phyloP scores from a whole-genome alignment of 2,113 vertebrate species.

The Collichthys lucidus region DNA sequence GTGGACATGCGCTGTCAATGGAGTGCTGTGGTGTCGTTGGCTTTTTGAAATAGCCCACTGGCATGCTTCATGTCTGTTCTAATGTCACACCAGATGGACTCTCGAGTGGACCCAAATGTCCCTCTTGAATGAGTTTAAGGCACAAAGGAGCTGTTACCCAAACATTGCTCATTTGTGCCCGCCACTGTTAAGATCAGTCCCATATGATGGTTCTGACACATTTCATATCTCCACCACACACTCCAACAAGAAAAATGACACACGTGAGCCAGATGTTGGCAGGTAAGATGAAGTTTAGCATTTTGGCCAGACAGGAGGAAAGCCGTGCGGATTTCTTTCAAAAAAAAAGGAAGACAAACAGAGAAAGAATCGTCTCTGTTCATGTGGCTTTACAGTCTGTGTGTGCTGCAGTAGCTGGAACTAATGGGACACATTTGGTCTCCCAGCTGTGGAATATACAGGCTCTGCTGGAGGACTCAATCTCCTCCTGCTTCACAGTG shows the following conservation, averaged over 20 bases:
- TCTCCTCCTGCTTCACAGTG: too few relatives aligned
- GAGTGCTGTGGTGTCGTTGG: not conserved
- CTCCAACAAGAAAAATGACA: not conserved
- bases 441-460: too few relatives aligned
- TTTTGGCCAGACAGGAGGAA: slow-evolving; percentile 31
- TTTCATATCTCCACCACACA: not conserved
- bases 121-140: not conserved
- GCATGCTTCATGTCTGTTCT: not conserved
- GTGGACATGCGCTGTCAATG: not conserved
- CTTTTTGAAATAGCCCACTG: not conserved
- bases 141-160: not conserved
- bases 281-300: slow-evolving; percentile 2
- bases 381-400: not conserved
- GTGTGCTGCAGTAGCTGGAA: too few relatives aligned
- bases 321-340: slow-evolving; percentile 1
- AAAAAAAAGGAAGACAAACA: not conserved
- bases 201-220: not conserved
- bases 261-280: not conserved
- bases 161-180: not conserved
- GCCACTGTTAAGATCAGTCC: not conserved
- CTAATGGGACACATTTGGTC: too few relatives aligned
- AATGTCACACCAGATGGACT: not conserved
- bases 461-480: too few relatives aligned
- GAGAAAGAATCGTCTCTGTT: not conserved
- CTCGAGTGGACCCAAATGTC: too few relatives aligned